These are phyloP conservation scores for Engystomops pustulosus DNA, from an alignment of 2,113 vertebrate genomes.

Conservation along the genomic window DNA sequence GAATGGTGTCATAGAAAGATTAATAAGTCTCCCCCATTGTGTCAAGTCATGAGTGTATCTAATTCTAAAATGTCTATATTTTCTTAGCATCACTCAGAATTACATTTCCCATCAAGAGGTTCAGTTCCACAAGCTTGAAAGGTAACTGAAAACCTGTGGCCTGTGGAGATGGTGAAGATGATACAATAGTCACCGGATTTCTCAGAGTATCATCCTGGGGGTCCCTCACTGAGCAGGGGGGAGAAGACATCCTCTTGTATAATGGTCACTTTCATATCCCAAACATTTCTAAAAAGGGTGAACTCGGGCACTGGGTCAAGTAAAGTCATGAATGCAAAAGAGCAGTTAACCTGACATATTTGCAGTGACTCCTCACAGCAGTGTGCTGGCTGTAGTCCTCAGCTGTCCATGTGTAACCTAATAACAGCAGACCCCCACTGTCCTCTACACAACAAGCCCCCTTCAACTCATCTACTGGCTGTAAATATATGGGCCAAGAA, in stretches of 20 bases:
- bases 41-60: too few relatives aligned
- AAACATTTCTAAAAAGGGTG: conserved; percentile 20
- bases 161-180: not conserved
- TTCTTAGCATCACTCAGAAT: not conserved
- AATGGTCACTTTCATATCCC: conserved; percentile 43
- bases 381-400: conserved; percentile 31
- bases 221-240: not conserved
- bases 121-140: not conserved
- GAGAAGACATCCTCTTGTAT: not conserved
- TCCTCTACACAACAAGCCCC: not conserved
- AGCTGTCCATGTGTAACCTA: conserved; percentile 47
- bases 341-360: conserved; percentile 51
- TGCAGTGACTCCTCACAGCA: conserved; percentile 41
- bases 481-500: not conserved
- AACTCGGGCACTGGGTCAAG: conserved; percentile 21
- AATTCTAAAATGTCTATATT: not conserved
- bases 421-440: conserved; percentile 41
- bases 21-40: too few relatives aligned
- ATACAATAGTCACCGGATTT: not conserved
- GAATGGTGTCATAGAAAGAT: too few relatives aligned
- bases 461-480: conserved; percentile 34
- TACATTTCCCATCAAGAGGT: not conserved
- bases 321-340: conserved; percentile 47
- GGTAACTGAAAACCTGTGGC: not conserved
- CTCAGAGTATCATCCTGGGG: not conserved